Base-by-base conservation (phyloP, 2,797 vertebrate species). In the Microcaecilia unicolor region DNA sequence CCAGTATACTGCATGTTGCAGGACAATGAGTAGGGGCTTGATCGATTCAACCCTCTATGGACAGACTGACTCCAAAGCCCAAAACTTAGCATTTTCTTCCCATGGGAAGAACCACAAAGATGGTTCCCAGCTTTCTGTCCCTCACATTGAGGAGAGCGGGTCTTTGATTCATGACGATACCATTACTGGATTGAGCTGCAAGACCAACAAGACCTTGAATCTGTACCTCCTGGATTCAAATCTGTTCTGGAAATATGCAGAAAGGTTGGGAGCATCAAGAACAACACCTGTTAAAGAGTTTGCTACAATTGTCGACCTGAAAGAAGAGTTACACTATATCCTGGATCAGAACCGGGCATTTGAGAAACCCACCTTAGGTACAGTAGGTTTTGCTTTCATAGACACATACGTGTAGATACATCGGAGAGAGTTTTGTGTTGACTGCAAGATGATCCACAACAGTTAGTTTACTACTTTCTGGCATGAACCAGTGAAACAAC, bases 161-260 rank as follows among this genome's bases (percentile, higher is more conserved):
- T 60, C 29, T 31, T 58, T 60, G 48, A 51, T 67, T 60, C 44
- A 63, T 24, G 58, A 66, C n/a, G 51, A 11, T 16, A 28, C 58
- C 51, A 62, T 98, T 73, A 78, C 80, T 1, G 95, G 94, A 51
- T 84, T 99, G 30, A 72, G 76, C 31, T 99, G 93, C 72, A 86
- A 80, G 53, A 94, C 92, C 64, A 99, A 98, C 72, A 91, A 85
- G 73, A 98, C 93, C n/a, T 81, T 98, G 64, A 86, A 90, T 65
- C 90, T 99, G 34, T 98, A 95, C 35, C 60, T 95, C 25, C 64
- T 99, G 70, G 96, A 99, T 52, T 83, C 86, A 0, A 85, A 86
- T 41, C 74, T 96, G 10, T 88, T 92, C 69, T 93, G 92, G 93
- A 74, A 84, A 9, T 88, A 95, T 18, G 92, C 93, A 0, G 76